phyloP scores from a whole-genome alignment of 1,140 invertebrate species.

The Kradibia gibbosae region DNA sequence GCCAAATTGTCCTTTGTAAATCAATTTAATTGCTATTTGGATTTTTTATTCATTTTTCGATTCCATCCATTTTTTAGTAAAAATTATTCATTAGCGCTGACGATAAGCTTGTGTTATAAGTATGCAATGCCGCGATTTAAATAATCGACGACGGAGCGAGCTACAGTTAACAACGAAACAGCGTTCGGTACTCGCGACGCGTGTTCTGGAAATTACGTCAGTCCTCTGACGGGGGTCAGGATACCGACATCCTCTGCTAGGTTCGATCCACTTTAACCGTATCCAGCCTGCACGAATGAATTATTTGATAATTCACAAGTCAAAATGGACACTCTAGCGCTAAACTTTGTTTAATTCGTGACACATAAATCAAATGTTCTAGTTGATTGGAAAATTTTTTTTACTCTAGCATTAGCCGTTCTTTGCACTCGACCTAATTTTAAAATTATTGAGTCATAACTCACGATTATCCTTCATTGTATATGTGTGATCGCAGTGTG shows the following conservation, averaged over 20 bases:
- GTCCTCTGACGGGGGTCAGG: not conserved
- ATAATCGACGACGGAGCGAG: not conserved
- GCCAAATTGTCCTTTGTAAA: not conserved
- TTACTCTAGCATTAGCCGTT: not conserved
- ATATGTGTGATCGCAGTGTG: not conserved
- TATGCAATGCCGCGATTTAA: not conserved
- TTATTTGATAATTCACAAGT: not conserved
- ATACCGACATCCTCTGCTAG: not conserved
- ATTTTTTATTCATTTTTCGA: too few relatives aligned
- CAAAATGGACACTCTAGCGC: not conserved
- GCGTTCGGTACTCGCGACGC: too few relatives aligned
- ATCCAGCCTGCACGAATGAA: not conserved
- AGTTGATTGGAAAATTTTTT: not conserved
- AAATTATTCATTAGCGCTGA: too few relatives aligned
- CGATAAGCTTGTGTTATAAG: too few relatives aligned
- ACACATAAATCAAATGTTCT: not conserved
- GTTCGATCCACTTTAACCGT: not conserved
- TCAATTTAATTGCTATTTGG: too few relatives aligned
- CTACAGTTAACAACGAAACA: too few relatives aligned
- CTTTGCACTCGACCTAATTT: slow-evolving; percentile 23
- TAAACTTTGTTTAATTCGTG: not conserved
- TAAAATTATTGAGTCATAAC: not conserved
- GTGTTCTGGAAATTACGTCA: not conserved
- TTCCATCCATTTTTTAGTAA: too few relatives aligned
- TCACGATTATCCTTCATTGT: not conserved